Base-by-base conservation (phyloP, 1,140 invertebrate species). In the Lepidurus packardi region DNA sequence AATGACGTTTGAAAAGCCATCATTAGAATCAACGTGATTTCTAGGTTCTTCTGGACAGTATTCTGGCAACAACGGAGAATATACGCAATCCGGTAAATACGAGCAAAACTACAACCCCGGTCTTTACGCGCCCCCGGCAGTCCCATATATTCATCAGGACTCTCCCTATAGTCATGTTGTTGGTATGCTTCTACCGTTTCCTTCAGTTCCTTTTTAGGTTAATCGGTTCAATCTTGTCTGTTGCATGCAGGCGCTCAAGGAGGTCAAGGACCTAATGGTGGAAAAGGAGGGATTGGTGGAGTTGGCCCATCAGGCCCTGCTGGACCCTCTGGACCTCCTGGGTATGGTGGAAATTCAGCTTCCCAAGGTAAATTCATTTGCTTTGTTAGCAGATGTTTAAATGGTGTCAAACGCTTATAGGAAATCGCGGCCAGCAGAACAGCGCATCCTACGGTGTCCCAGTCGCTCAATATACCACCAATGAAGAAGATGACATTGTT, bases 241-340 rank as follows among this genome's bases (percentile, higher is more conserved):
- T 65, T 21, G 53, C 21, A 65, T 44, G 43, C 74, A 47, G 78
- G 79, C 78, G 74, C 78, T 73, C 79, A 79, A 1, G 81, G 81
- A 24, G 73, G 75, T 24, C 78, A 79, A 53, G 81, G 78, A 43
- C 10, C 73, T 53, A 79, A 78, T 79, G 79, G 80, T n/a, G 73
- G 47, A 8, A 73, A 65, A 45, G 81, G 79, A 7, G 53, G 43
- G 2, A 77, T 78, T 75, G 79, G 79, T 73, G 44, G 73, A 45
- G 74, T 76, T 34, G 80, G 75, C 34, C 78, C 74, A 13, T 78
- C 81, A 8, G 81, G 80, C 73, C 73, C 75, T 75, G 53, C 73
- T 74, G 79, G 24, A 43, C 65, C 73, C 73, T 80, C 79, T 43
- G 79, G 79, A 25, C 74, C 78, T 24, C 76, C 75, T 73, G 78